Percentiles rank a stretch among this genome's conserved stretches.
Evolutionary conservation across 53 echinoderm and acorn worm genomes (phyloP).

Genomic region (Luidia sarsii): DNA sequence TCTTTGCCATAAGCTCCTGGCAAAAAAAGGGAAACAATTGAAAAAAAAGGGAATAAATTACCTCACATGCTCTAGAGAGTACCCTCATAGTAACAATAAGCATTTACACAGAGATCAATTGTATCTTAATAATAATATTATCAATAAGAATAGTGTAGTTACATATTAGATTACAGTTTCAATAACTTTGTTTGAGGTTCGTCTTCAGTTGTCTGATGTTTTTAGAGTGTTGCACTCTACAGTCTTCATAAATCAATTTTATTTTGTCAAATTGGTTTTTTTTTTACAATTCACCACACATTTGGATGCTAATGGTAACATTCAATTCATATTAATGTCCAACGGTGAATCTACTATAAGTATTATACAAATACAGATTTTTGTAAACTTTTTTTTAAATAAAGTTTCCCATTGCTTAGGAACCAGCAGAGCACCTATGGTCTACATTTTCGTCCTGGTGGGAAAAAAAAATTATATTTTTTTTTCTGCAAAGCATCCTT

Average conservation of each 20-base stretch:
- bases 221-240: slow-evolving; percentile 3
- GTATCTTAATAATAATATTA: slow-evolving; percentile 16
- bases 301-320: slow-evolving; percentile 41
- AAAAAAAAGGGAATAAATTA: too few species aligned
- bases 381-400: slow-evolving; percentile 27
- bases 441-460: too few species aligned
- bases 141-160: slow-evolving; percentile 53
- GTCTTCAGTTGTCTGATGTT: too few species aligned
- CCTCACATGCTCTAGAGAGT: slow-evolving; percentile 41
- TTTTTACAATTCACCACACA: slow-evolving; percentile 50
- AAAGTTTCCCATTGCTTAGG: too few species aligned
- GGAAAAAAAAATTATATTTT: too few species aligned
- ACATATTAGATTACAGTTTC: slow-evolving; percentile 55
- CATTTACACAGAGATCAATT: slow-evolving; percentile 56
- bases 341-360: slow-evolving; percentile 29
- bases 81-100: slow-evolving; percentile 37
- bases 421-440: too few species aligned
- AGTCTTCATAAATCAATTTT: slow-evolving; percentile 19
- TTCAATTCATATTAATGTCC: slow-evolving; percentile 12
- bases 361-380: slow-evolving; percentile 49
- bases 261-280: background rate
- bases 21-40: slow-evolving; percentile 23
- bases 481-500: too few species aligned
- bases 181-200: too few species aligned
- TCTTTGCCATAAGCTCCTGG: slow-evolving; percentile 49